Evolutionary conservation across 2,797 vertebrate species (phyloP).

Genomic region (Hafferia zeledoni): DNA sequence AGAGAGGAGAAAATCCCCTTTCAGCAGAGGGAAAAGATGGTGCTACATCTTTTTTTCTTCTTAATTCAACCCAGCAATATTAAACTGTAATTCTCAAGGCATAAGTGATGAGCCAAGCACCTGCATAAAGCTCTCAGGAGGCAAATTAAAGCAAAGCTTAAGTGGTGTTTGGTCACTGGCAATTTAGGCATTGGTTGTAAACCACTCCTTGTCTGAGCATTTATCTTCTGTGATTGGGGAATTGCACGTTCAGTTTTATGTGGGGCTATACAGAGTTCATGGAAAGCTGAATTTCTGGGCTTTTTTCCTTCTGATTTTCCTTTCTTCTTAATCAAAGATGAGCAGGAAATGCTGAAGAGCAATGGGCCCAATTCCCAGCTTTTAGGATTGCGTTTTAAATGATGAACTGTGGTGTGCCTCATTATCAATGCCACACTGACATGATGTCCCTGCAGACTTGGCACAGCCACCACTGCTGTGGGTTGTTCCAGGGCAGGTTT

Average conservation of each 20-base stretch:
- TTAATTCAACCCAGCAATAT: not conserved
- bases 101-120: not conserved
- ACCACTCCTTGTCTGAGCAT: not conserved
- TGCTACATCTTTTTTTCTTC: not conserved
- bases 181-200: not conserved
- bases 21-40: not conserved
- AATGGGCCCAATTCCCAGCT: not conserved
- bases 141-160: not conserved
- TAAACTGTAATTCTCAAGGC: not conserved
- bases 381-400: not conserved
- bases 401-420: fast-evolving
- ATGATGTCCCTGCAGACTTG: not conserved
- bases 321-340: not conserved
- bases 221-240: fast-evolving
- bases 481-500: not conserved
- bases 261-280: fast-evolving
- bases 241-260: fast-evolving
- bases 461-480: not conserved
- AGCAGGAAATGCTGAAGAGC: not conserved
- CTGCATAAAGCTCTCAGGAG: not conserved
- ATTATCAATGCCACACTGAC: fast-evolving
- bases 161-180: not conserved
- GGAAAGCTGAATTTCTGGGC: not conserved
- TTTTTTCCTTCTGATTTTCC: not conserved
- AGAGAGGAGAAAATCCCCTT: not conserved